Evolutionary conservation across 2,888 invertebrate species (phyloP), one percentile per base, ranked within the genome.

Genomic region (Agonopterix arenella): DNA sequence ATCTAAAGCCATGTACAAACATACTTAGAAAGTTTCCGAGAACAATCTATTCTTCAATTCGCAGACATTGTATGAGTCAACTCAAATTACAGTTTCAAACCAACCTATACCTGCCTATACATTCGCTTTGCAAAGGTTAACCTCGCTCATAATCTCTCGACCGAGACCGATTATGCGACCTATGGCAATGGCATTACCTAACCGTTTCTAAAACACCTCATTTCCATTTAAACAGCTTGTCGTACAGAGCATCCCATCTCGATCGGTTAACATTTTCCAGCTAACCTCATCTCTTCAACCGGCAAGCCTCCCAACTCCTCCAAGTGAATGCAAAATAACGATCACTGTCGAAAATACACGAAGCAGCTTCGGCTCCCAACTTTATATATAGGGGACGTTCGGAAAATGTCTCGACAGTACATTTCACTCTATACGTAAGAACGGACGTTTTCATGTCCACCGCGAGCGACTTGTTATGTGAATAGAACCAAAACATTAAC

Each of bases 281-380:
- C n/a, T 18, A 18, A 41, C 40, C 36, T 49, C 49, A 43, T 43
- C 11, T 11, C 11, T 8, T 9, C 36, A 8, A 11, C 28, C 28
- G 11, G 47, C 41, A 28, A 41, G 37, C 40, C 37, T 44, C 59
- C 42, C 68, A 58, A 62, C 68, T 60, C 60, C 67, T 64, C 56
- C 66, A 64, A 75, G 73, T 72, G 74, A 76, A 76, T 71, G 76
- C 73, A 70, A 65, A 68, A 59, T 77, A 74, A 76, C 78, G 78
- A 78, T 75, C 68, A 66, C 60, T 52, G 57, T 60, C 77, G 76
- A 73, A 62, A 63, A 62, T 58, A 47, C 56, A 59, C 78, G 78
- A 76, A 57, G 47, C 54, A 40, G 43, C 62, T 61, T 69, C 73
- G 72, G 66, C 46, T 42, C 43, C 62, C 54, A 58, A 79, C 64